Percentiles rank a stretch among this genome's conserved stretches.
phyloP scores from a whole-genome alignment of 2,888 invertebrate species.

The Octonoba sinensis region DNA sequence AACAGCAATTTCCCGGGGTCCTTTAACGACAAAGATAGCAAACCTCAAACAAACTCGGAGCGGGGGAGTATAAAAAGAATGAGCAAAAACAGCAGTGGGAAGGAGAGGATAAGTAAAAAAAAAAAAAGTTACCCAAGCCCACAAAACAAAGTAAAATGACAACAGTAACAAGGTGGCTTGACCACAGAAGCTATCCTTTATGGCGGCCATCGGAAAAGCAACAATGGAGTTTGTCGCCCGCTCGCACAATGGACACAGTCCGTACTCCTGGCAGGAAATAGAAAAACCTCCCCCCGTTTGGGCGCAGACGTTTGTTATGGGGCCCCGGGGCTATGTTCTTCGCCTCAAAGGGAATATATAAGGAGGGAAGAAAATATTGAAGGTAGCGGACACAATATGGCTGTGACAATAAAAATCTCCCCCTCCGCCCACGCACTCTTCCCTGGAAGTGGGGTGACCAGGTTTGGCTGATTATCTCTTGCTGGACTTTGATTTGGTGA shows the following conservation, averaged over 20 bases:
- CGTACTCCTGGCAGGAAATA: slow-evolving; percentile 44
- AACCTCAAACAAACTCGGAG: too few species aligned
- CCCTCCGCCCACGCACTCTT: slow-evolving; percentile 2
- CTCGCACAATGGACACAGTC: slow-evolving; percentile 48
- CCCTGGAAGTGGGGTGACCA: slow-evolving; percentile 2
- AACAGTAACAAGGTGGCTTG: slow-evolving; percentile 62
- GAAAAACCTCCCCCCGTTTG: slow-evolving; percentile 28
- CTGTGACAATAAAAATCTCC: slow-evolving; percentile 52
- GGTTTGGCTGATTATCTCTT: slow-evolving; percentile 16
- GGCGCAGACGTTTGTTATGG: slow-evolving; percentile 57
- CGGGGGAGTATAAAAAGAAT: slow-evolving; percentile 11
- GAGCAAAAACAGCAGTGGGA: slow-evolving; percentile 38
- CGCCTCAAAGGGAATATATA: slow-evolving; percentile 18
- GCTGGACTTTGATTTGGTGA: neutral
- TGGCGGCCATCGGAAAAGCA: slow-evolving; percentile 57
- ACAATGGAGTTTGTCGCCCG: slow-evolving; percentile 60
- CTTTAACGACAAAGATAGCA: too few species aligned
- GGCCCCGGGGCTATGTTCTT: slow-evolving; percentile 56
- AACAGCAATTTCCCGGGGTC: too few species aligned
- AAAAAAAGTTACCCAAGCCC: slow-evolving; percentile 11
- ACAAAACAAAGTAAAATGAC: slow-evolving; percentile 45
- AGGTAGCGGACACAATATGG: slow-evolving; percentile 25
- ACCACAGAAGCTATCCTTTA: slow-evolving; percentile 58
- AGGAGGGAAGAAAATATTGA: slow-evolving; percentile 25
- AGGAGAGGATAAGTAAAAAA: slow-evolving; percentile 2